Conservation (phyloP, 2,113 vertebrate species). For the Cavia aperea region DNA sequence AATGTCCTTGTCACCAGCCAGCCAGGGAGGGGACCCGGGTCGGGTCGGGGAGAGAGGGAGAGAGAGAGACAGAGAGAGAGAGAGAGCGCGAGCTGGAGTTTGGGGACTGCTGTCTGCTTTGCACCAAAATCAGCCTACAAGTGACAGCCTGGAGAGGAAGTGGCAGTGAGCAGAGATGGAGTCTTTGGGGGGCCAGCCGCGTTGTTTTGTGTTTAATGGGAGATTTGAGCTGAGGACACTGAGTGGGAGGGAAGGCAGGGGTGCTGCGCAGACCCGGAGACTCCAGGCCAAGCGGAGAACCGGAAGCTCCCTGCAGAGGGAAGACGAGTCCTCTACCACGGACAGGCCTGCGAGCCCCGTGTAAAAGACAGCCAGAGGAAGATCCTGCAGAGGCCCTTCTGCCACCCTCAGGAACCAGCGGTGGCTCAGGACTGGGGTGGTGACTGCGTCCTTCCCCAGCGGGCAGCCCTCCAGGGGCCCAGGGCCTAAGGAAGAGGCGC, state of each 20-base stretch:
- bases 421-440: not conserved
- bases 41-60: not conserved
- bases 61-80: too few species aligned
- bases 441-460: too few species aligned
- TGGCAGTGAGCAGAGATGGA: rapidly evolving
- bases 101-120: not conserved
- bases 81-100: not conserved
- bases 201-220: too few species aligned
- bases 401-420: not conserved
- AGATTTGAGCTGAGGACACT: not conserved
- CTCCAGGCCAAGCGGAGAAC: not conserved
- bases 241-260: not conserved
- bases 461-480: rapidly evolving
- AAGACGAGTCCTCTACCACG: not conserved
- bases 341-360: not conserved
- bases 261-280: not conserved
- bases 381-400: not conserved
- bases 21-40: not conserved
- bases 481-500: not conserved
- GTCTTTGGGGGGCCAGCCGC: not conserved
- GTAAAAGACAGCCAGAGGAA: not conserved
- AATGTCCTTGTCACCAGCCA: too few species aligned
- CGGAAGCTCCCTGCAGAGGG: not conserved
- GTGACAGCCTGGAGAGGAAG: not conserved
- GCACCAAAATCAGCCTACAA: not conserved